A percentile compares a stretch with the other conserved stretches of the same genome.
These are phyloP conservation scores for Dermochelys coriacea DNA, from an alignment of 2,797 vertebrate species.

Conservation along the genomic window DNA sequence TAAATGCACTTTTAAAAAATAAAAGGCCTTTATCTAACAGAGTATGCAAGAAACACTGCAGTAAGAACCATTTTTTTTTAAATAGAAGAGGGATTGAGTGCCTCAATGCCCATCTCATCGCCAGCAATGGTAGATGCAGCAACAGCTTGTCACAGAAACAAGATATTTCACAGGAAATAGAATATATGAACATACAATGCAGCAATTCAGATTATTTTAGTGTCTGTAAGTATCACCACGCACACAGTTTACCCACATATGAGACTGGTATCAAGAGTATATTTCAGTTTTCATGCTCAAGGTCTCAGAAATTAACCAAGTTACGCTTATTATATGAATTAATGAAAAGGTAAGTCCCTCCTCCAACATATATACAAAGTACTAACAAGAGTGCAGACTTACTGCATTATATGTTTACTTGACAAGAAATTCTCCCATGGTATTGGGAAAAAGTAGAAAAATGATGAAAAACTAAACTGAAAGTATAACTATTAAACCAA, in stretches of 20 bases:
- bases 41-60: background rate
- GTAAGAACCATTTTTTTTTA: background rate
- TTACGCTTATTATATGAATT: slow-evolving; percentile 53
- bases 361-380: slow-evolving; percentile 58
- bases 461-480: slow-evolving; percentile 19
- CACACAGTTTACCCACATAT: slow-evolving; percentile 18
- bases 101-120: background rate
- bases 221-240: slow-evolving; percentile 28
- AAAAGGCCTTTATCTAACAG: slow-evolving; percentile 38
- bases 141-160: slow-evolving; percentile 24
- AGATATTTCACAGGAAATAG: accelerated
- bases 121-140: slow-evolving; percentile 49
- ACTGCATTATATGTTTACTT: background rate
- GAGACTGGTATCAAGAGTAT: background rate
- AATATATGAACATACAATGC: slow-evolving; percentile 11
- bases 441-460: slow-evolving; percentile 26
- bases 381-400: slow-evolving; percentile 32
- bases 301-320: slow-evolving; percentile 58
- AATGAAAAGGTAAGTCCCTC: slow-evolving; percentile 61
- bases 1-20: slow-evolving; percentile 64
- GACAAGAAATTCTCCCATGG: slow-evolving; percentile 28
- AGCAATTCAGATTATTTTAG: slow-evolving; percentile 35
- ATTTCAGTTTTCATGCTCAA: background rate
- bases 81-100: background rate
- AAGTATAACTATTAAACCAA: background rate